phyloP scores from a whole-genome alignment of 2,888 invertebrate species.

The Pecten maximus region DNA sequence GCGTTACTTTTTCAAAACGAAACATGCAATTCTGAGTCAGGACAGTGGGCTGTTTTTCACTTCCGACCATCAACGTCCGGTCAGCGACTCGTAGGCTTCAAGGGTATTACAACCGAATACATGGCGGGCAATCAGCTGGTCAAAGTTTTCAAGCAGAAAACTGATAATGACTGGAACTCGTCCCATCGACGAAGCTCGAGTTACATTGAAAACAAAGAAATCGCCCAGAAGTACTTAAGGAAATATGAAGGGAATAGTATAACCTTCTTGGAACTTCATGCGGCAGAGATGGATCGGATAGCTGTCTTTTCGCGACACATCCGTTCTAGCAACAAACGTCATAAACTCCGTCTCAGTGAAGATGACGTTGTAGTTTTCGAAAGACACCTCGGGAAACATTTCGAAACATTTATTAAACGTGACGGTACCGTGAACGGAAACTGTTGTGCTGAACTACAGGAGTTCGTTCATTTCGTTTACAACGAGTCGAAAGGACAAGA shows the following conservation, averaged over 20 bases:
- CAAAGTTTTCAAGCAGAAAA: not conserved
- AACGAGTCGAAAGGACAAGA: constrained; percentile 50
- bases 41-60: not conserved
- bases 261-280: not conserved
- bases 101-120: not conserved
- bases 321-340: constrained; percentile 44
- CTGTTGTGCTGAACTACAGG: constrained; percentile 43
- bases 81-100: not conserved
- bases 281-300: constrained; percentile 48
- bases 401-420: constrained; percentile 42
- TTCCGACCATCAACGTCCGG: not conserved
- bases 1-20: not conserved
- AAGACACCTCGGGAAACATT: constrained; percentile 42
- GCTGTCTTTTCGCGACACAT: constrained; percentile 40
- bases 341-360: constrained; percentile 41
- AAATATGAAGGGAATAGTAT: not conserved
- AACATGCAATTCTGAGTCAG: not conserved
- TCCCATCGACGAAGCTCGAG: not conserved
- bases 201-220: not conserved
- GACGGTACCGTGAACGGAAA: constrained; percentile 9
- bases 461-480: constrained; percentile 50
- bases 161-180: not conserved
- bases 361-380: constrained; percentile 52
- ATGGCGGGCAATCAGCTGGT: not conserved
- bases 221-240: not conserved